Percentiles rank a stretch among this genome's conserved stretches.
Evolutionary conservation across 2,888 invertebrate genomes (phyloP).

Genomic region (Hypsopygia costalis): DNA sequence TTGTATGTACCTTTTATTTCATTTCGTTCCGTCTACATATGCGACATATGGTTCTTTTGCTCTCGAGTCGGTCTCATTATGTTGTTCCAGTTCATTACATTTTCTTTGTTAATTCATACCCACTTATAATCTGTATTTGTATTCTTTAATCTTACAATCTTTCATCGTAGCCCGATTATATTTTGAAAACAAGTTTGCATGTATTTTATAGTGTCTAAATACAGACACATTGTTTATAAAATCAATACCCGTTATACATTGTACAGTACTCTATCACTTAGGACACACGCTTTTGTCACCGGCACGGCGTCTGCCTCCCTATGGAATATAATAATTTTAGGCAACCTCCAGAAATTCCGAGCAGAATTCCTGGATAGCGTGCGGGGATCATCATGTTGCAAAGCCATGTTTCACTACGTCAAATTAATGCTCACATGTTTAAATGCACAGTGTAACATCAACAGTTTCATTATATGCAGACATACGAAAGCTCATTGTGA

Average conservation of each 20-base stretch:
- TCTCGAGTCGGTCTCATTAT: background rate
- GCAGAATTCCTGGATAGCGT: background rate
- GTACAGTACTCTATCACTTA: too few relatives aligned
- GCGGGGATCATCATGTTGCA: background rate
- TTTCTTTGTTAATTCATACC: too few relatives aligned
- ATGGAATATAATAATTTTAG: background rate
- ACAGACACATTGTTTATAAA: too few relatives aligned
- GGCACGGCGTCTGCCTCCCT: background rate
- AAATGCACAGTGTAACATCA: background rate
- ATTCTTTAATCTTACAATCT: too few relatives aligned
- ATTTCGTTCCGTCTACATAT: too few relatives aligned
- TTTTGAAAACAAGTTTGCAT: too few relatives aligned
- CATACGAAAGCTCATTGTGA: constrained; percentile 18
- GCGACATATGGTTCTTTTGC: background rate
- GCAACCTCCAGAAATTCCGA: background rate
- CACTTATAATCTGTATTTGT: too few relatives aligned
- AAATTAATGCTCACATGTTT: background rate
- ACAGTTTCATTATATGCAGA: constrained; percentile 1
- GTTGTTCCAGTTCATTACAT: background rate
- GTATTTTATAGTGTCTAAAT: too few relatives aligned
- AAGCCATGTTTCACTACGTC: background rate
- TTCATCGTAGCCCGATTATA: too few relatives aligned
- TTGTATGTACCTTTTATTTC: too few relatives aligned
- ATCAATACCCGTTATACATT: background rate
- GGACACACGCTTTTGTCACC: background rate